These are phyloP conservation scores for Malachius bipustulatus DNA, from an alignment of 2,888 invertebrate genomes.

Conservation along the genomic window DNA sequence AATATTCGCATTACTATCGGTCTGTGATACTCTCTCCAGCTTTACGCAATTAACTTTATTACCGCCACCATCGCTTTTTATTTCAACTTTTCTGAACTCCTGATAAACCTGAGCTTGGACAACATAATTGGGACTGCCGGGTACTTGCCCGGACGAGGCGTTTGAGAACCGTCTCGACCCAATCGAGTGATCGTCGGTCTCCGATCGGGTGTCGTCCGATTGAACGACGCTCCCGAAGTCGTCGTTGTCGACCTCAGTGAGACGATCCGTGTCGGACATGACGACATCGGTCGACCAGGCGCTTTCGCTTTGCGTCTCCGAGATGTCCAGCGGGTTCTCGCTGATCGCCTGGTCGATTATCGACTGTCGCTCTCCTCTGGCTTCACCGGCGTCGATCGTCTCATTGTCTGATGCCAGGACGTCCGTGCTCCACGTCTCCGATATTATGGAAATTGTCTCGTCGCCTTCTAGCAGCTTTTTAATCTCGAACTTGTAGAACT, in stretches of 20 bases:
- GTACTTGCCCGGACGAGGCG: conserved; percentile 16
- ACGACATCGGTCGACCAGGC: conserved; percentile 97
- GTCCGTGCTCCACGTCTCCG: conserved; percentile 98
- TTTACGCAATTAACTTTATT: conserved; percentile 13
- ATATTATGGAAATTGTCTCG: conserved; percentile 92
- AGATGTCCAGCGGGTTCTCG: conserved; percentile 52
- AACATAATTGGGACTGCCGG: conserved; percentile 17
- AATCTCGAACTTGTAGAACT: conserved; percentile 97
- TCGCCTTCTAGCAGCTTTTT: conserved; percentile 68
- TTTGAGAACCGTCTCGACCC: conserved; percentile 17
- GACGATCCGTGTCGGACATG: conserved; percentile 82
- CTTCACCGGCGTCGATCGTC: conserved; percentile 59
- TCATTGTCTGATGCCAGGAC: conserved; percentile 95
- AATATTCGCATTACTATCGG: neutral
- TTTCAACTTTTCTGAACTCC: conserved; percentile 23
- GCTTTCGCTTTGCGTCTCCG: conserved; percentile 87
- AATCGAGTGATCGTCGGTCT: conserved; percentile 37
- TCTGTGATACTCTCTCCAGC: neutral
- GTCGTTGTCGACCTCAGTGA: conserved; percentile 70
- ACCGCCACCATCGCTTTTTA: conserved; percentile 19
- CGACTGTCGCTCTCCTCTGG: conserved; percentile 42
- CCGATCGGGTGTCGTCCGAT: conserved; percentile 38
- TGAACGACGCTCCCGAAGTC: conserved; percentile 52
- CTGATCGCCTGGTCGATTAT: conserved; percentile 34
- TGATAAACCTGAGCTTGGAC: conserved; percentile 20